Percentiles rank a stretch among this genome's conserved stretches.
Conservation (phyloP, 2,888 invertebrate species). For the Hyalella azteca region DNA sequence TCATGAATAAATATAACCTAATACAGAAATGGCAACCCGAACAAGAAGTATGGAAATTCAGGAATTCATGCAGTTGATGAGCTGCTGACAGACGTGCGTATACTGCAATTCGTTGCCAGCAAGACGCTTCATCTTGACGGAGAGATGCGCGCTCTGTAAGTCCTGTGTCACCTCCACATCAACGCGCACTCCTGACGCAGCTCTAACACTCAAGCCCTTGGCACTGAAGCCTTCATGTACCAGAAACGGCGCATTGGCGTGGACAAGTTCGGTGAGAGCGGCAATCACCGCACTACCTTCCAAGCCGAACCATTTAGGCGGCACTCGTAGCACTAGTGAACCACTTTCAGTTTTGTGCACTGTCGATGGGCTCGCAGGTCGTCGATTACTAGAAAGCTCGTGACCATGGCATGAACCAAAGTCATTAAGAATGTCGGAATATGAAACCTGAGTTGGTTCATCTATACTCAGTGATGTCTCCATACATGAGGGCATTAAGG, state of each 20-base stretch:
- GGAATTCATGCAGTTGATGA: constrained; percentile 55
- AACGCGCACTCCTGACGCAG: constrained; percentile 52
- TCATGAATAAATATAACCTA: too few species aligned
- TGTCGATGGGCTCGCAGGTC: neutral
- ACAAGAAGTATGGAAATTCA: constrained; percentile 29
- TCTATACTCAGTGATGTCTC: neutral
- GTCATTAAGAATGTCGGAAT: neutral
- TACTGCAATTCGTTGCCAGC: constrained; percentile 56
- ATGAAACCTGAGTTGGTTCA: neutral
- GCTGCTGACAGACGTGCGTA: constrained; percentile 54
- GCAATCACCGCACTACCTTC: constrained; percentile 49
- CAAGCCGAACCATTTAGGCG: constrained; percentile 54
- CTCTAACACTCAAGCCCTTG: constrained; percentile 50
- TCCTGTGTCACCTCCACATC: constrained; percentile 53
- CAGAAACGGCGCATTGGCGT: constrained; percentile 51
- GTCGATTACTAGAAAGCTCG: neutral
- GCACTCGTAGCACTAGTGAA: constrained; percentile 52
- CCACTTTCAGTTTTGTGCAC: constrained; percentile 55
- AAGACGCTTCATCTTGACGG: constrained; percentile 55
- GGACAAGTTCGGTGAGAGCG: constrained; percentile 48
- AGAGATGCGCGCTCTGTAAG: constrained; percentile 48
- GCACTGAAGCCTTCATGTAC: constrained; percentile 49
- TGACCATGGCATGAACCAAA: constrained; percentile 1
- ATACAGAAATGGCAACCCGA: too few species aligned
- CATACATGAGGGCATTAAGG: constrained; percentile 19